phyloP scores from a whole-genome alignment of 1,140 invertebrate species.

The Sycophila sp. region DNA sequence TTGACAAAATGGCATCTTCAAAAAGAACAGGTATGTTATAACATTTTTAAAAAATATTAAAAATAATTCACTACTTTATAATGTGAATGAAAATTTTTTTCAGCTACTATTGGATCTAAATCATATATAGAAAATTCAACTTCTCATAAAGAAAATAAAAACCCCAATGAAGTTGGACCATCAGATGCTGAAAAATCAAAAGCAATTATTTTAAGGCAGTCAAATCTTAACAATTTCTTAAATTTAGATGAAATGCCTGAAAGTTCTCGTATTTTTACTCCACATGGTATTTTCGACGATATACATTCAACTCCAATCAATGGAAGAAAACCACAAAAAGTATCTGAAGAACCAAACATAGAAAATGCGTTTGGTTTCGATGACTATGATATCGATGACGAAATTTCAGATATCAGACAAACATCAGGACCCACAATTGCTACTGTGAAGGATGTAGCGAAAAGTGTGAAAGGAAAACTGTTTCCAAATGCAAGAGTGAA shows the following conservation, averaged over 20 bases:
- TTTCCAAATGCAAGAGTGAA: constrained; percentile 20
- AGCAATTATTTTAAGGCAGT: constrained; percentile 43
- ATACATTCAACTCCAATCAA: constrained; percentile 43
- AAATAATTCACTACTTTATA: not conserved
- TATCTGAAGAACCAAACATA: constrained; percentile 24
- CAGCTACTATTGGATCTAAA: not conserved
- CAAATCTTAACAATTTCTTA: constrained; percentile 53
- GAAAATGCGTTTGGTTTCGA: constrained; percentile 53
- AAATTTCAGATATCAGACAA: not conserved
- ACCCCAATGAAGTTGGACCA: constrained; percentile 42
- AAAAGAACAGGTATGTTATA: constrained; percentile 8
- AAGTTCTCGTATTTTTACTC: constrained; percentile 43
- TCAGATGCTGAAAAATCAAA: constrained; percentile 37
- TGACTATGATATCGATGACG: constrained; percentile 34
- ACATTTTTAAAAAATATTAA: not conserved
- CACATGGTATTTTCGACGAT: constrained; percentile 54
- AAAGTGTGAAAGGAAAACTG: constrained; percentile 23
- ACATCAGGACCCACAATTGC: constrained; percentile 23
- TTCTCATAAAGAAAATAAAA: constrained; percentile 7
- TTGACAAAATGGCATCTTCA: constrained; percentile 18
- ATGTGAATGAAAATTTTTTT: not conserved
- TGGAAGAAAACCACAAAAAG: constrained; percentile 30
- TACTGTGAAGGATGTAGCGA: constrained; percentile 23
- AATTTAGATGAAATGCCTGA: constrained; percentile 50
- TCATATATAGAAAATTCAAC: constrained; percentile 31